Base-by-base conservation (phyloP, 2,888 invertebrate genomes). In the Portevinia maculata region DNA sequence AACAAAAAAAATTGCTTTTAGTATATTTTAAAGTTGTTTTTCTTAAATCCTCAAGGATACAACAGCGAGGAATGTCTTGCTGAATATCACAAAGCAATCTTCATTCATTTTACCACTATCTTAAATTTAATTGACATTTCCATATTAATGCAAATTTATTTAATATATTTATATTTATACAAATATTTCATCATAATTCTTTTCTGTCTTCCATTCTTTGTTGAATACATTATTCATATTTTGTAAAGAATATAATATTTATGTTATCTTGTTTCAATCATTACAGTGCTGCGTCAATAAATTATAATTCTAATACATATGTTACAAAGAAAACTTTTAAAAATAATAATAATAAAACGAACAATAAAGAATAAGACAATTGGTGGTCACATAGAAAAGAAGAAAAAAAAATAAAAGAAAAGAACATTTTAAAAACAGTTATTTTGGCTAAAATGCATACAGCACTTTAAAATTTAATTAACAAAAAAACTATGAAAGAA, bases 241-340 rank as follows among this genome's bases (percentile, higher is more conserved):
- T 19, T 50, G 37, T 52, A 11, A 55, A 3, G 24, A 44, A 41
- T 28, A 44, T 44, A 15, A 34, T 17, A 50, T 37, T 62, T 39
- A 17, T 28, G 17, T 24, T 7, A 30, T 52, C 46, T 30, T 7
- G 3, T 28, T 73, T 48, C 48, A 15, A 50, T 53, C 28, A 52
- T n/a, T 11, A 65, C 53, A 71, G 78, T 78, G 78, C 83, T 76
- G 70, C 76, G 59, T 81, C 76, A 76, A 81, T 79, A 79, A 71
- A 67, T 50, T 67, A 59, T 9, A 60, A 60, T 60, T 32, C 44
- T 39, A 39, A 13, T 39, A 57, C 9, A 64, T 55, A 44, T n/a
- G n/a, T n/a, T n/a, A 19, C 32, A 9, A 53, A 74, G 21, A 50
- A 34, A 59, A 39, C 11, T 34, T 62, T 60, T 62, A 24, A 53